Conservation (phyloP, 1,140 invertebrate genomes). For the Diachasmimorpha longicaudata region DNA sequence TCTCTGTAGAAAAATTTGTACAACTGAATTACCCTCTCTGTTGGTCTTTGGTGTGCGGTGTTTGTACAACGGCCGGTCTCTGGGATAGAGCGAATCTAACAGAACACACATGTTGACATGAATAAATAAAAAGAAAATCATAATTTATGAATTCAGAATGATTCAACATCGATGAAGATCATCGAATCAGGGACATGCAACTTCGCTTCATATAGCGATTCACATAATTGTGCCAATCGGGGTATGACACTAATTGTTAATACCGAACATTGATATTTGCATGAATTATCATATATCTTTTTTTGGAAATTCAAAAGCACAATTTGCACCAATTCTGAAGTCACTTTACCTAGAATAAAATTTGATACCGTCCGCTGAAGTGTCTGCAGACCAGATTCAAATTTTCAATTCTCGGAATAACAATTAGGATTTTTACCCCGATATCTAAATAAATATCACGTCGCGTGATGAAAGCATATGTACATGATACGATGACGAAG, state of each 20-base stretch:
- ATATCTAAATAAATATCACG: not conserved
- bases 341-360: no score
- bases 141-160: conserved; percentile 33
- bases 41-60: conserved; percentile 62
- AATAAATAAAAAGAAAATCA: conserved; percentile 37
- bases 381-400: no score
- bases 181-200: conserved; percentile 18
- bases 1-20: not conserved
- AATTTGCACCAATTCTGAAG: no score
- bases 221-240: not conserved
- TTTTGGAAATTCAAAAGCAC: no score
- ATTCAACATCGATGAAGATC: not conserved
- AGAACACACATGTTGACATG: conserved; percentile 39
- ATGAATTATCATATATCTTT: no score
- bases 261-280: not conserved
- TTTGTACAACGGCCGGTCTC: conserved; percentile 63
- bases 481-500: conserved; percentile 44
- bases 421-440: not conserved
- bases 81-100: conserved; percentile 65
- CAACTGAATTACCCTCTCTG: conserved; percentile 65
- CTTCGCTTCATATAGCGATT: conserved; percentile 17
- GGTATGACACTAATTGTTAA: not conserved
- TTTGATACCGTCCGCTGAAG: no score
- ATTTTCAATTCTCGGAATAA: not conserved
- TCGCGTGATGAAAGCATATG: conserved; percentile 44